phyloP scores from a whole-genome alignment of 2,888 invertebrate species.

The Drosophila atripex region DNA sequence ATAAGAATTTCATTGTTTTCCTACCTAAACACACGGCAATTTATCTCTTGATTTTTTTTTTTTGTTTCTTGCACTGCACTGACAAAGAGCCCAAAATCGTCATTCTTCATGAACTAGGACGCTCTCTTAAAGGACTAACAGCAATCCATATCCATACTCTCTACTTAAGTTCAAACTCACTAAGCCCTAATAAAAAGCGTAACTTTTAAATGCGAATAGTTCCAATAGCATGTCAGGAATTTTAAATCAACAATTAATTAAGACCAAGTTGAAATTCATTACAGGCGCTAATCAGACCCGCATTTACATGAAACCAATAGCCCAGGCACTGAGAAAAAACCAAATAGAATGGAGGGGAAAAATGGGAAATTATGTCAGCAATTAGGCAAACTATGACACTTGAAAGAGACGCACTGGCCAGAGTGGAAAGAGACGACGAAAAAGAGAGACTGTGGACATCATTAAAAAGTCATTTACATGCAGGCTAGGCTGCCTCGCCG shows the following conservation, averaged over 20 bases:
- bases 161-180: too few relatives aligned
- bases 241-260: constrained; percentile 76
- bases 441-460: constrained; percentile 54
- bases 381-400: constrained; percentile 74
- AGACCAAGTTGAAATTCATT: constrained; percentile 76
- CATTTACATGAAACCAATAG: constrained; percentile 77
- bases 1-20: constrained; percentile 62
- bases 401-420: constrained; percentile 35
- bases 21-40: constrained; percentile 59
- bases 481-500: constrained; percentile 61
- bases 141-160: too few relatives aligned
- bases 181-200: not conserved
- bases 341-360: constrained; percentile 61
- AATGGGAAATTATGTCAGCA: constrained; percentile 69
- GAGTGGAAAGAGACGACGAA: not conserved
- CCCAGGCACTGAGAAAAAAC: constrained; percentile 46
- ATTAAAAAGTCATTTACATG: constrained; percentile 79
- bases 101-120: not conserved
- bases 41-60: constrained; percentile 54
- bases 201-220: constrained; percentile 1
- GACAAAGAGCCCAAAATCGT: constrained; percentile 14
- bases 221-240: constrained; percentile 62
- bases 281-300: constrained; percentile 67
- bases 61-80: constrained; percentile 5
- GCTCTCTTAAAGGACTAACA: not conserved